Percentiles rank a stretch among this genome's conserved stretches.
Evolutionary conservation across 92 coral and sea anemone genomes (phyloP).

Genomic region (Epizoanthus illoricatus): DNA sequence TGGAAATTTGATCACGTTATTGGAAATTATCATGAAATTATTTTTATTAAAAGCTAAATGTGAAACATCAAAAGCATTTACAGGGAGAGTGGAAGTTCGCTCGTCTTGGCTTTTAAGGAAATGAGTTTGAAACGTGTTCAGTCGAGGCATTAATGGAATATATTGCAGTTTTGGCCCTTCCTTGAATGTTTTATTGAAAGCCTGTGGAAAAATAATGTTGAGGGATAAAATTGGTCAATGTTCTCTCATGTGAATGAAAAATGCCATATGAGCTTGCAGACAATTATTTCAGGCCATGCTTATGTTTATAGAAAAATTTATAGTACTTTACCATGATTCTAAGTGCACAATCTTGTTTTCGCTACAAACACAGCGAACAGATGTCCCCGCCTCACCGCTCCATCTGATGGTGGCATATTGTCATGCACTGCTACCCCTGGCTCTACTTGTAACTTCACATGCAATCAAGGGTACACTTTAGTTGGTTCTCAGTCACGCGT

Average conservation of each 20-base stretch:
- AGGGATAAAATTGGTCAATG: too few relatives aligned
- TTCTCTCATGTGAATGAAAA: background rate
- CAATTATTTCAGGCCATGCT: background rate
- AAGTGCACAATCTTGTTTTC: background rate
- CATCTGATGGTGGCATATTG: slow-evolving; percentile 18
- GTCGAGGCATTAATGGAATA: too few relatives aligned
- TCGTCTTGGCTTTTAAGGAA: background rate
- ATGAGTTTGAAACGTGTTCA: background rate
- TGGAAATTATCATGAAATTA: too few relatives aligned
- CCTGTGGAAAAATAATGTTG: too few relatives aligned
- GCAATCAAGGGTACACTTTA: slow-evolving; percentile 42
- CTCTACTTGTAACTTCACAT: slow-evolving; percentile 38
- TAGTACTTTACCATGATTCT: background rate
- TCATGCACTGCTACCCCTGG: slow-evolving; percentile 34
- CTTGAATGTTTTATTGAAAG: too few relatives aligned
- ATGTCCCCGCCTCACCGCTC: slow-evolving; percentile 37
- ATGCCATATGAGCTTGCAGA: background rate
- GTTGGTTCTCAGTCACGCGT: slow-evolving; percentile 32
- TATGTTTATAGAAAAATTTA: background rate
- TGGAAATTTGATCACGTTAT: too few relatives aligned
- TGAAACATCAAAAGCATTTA: background rate
- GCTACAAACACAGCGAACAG: slow-evolving; percentile 14
- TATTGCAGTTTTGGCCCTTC: too few relatives aligned
- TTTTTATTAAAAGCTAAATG: background rate
- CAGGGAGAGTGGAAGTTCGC: background rate